These are phyloP conservation scores for Notamacropus eugenii DNA, from an alignment of 2,797 vertebrate species.

Conservation along the genomic window DNA sequence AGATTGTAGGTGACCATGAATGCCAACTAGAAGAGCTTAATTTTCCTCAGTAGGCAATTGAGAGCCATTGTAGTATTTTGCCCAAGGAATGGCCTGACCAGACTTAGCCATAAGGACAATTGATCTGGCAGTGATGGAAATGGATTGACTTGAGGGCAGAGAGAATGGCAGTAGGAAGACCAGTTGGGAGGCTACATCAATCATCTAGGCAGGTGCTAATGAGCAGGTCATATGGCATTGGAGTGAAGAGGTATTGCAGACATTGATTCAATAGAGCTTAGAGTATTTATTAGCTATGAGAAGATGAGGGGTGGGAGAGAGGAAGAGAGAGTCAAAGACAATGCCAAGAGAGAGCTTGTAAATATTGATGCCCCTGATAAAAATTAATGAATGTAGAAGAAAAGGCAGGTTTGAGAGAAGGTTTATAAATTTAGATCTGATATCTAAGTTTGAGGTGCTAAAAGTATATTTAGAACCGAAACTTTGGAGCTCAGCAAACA, in stretches of 20 bases:
- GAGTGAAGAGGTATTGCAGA: not conserved
- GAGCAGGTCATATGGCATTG: not conserved
- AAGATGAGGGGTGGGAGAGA: not conserved
- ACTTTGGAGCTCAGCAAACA: not conserved
- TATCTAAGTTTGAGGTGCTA: not conserved
- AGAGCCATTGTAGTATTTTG: not conserved
- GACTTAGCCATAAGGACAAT: not conserved
- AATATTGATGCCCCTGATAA: not conserved
- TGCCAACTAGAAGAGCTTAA: not conserved
- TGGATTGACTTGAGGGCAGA: not conserved
- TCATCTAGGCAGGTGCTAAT: not conserved
- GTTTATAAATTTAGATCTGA: not conserved
- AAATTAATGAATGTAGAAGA: not conserved
- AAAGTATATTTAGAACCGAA: not conserved
- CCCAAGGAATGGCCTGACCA: not conserved
- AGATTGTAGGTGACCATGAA: not conserved
- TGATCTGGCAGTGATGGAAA: not conserved
- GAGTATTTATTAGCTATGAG: not conserved
- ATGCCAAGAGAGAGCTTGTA: not conserved
- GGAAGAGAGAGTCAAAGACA: no score
- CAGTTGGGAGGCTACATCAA: not conserved
- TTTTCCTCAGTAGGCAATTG: not conserved
- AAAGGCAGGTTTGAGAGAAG: not conserved
- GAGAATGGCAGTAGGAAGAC: not conserved
- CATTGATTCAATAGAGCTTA: not conserved